Conservation (phyloP, 2,888 invertebrate genomes). For the Drosophila limbata region DNA sequence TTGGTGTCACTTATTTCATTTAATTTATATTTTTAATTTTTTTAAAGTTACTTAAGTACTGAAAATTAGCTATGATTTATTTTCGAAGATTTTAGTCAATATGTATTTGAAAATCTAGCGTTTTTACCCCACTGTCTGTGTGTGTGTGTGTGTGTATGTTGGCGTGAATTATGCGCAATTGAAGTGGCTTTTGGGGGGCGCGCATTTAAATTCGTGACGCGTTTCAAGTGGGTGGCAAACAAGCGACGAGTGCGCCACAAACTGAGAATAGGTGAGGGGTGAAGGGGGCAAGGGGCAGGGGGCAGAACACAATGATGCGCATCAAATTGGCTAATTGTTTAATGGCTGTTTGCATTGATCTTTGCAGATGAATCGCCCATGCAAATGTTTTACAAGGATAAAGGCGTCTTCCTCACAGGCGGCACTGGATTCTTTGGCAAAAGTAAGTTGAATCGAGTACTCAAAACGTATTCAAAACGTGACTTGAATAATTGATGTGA, state of each 20-base stretch:
- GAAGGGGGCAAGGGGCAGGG: not conserved
- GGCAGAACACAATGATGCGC: constrained; percentile 67
- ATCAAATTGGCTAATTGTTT: constrained; percentile 80
- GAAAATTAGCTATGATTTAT: too few species aligned
- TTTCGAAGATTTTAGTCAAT: too few species aligned
- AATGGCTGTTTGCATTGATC: constrained; percentile 80
- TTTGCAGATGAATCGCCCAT: constrained; percentile 84
- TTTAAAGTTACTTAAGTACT: too few species aligned
- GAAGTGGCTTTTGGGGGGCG: constrained; percentile 75
- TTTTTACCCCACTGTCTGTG: not conserved
- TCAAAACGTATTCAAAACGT: constrained; percentile 36
- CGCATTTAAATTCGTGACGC: constrained; percentile 78
- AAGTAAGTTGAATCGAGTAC: constrained; percentile 73
- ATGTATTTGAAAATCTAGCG: too few species aligned
- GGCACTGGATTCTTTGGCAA: constrained; percentile 87
- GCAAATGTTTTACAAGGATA: constrained; percentile 88
- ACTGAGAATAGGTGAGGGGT: not conserved
- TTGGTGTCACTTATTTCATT: too few species aligned
- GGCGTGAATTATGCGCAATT: constrained; percentile 80
- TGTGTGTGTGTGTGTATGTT: constrained; percentile 40
- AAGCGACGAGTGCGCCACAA: constrained; percentile 38
- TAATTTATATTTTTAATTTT: too few species aligned
- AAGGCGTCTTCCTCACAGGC: constrained; percentile 88
- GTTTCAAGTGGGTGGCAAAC: constrained; percentile 79
- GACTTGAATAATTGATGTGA: constrained; percentile 50